A percentile compares a stretch with the other conserved stretches of the same genome.
These are phyloP conservation scores for Lepus timidus DNA, from an alignment of 2,113 vertebrate genomes.

Conservation along the genomic window DNA sequence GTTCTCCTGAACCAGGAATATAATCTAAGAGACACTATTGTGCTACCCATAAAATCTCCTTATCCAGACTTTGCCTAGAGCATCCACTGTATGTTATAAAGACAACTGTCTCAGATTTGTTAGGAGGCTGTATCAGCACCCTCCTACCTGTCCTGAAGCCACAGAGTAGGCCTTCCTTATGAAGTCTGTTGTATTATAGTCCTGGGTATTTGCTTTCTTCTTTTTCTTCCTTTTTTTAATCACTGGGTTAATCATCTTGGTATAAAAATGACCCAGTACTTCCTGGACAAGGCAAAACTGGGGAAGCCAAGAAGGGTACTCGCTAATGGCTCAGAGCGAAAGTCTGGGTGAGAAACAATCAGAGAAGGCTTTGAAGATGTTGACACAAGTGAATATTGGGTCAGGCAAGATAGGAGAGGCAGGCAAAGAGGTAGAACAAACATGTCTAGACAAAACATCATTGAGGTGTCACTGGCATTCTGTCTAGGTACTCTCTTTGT, in stretches of 20 bases:
- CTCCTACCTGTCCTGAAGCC: accelerated
- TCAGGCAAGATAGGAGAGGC: not conserved
- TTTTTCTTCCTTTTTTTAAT: not conserved
- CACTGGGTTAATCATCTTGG: not conserved
- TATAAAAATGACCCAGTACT: not conserved
- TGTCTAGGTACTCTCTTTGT: not conserved
- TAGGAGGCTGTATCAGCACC: not conserved
- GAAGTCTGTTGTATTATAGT: not conserved
- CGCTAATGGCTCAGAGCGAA: not conserved
- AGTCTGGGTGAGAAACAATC: accelerated
- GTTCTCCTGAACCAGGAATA: not conserved
- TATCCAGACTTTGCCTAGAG: not conserved
- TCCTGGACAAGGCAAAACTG: not conserved
- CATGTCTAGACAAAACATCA: not conserved
- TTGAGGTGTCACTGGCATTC: not conserved
- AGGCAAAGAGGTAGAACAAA: not conserved
- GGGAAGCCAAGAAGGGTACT: not conserved
- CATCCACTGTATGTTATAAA: not conserved
- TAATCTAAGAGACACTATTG: not conserved
- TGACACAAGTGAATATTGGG: not conserved
- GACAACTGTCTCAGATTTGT: not conserved
- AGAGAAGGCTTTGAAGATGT: not conserved
- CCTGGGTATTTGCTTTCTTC: not conserved
- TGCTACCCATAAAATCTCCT: not conserved
- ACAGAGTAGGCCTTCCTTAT: not conserved